These are phyloP conservation scores for Boloria euphrosyne DNA, from an alignment of 2,888 invertebrate genomes.

Conservation along the genomic window DNA sequence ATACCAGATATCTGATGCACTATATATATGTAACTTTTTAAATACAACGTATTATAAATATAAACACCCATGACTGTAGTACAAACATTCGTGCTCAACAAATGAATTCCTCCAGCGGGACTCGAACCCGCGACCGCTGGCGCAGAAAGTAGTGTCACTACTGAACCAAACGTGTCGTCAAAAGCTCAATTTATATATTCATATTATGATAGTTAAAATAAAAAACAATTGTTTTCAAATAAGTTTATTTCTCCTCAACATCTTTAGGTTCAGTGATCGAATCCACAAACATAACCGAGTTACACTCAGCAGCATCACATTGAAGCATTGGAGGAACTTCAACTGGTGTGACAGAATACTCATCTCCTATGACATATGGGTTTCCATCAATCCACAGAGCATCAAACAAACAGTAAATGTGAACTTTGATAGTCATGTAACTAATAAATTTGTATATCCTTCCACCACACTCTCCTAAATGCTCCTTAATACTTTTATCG, in stretches of 20 bases:
- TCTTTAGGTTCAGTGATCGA: conserved; percentile 75
- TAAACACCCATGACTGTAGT: too few relatives aligned
- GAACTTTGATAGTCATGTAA: conserved; percentile 76
- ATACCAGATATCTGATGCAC: too few relatives aligned
- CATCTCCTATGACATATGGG: conserved; percentile 75
- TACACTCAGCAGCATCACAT: conserved; percentile 74
- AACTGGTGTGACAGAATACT: conserved; percentile 73
- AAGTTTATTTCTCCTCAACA: conserved; percentile 54
- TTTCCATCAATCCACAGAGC: conserved; percentile 77
- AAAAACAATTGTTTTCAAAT: conserved; percentile 26
- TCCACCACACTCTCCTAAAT: conserved; percentile 74
- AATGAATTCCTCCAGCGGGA: too few relatives aligned
- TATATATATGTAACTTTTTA: too few relatives aligned
- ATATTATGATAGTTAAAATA: conserved; percentile 11
- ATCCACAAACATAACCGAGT: conserved; percentile 72
- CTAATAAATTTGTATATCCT: conserved; percentile 76
- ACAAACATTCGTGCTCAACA: not conserved
- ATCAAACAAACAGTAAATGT: conserved; percentile 75
- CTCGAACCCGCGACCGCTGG: too few relatives aligned
- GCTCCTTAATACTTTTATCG: conserved; percentile 73
- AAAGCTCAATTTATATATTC: too few relatives aligned
- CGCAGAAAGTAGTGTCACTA: too few relatives aligned
- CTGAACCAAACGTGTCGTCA: too few relatives aligned
- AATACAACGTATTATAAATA: too few relatives aligned
- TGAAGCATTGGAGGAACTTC: conserved; percentile 74